These are phyloP conservation scores for Neosilurus hyrtlii DNA, from an alignment of 2,797 vertebrate genomes.

Conservation along the genomic window DNA sequence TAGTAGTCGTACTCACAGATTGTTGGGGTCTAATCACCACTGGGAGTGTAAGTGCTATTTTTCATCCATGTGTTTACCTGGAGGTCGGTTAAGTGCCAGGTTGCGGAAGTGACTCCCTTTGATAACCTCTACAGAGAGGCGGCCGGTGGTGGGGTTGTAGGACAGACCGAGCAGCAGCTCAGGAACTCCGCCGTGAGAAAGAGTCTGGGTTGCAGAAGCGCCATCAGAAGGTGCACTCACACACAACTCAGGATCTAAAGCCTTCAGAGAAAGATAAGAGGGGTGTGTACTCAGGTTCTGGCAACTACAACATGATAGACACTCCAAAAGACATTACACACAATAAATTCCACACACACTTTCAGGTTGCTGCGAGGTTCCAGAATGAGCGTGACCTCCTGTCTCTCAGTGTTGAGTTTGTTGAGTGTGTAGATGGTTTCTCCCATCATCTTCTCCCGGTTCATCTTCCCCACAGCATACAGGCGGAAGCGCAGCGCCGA, in stretches of 20 bases:
- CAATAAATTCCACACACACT: constrained; percentile 61
- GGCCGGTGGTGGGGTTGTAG: constrained; percentile 92
- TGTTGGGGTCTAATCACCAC: not conserved
- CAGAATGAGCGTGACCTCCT: constrained; percentile 80
- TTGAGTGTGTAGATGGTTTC: constrained; percentile 83
- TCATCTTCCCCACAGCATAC: constrained; percentile 84
- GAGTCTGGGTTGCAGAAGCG: constrained; percentile 85
- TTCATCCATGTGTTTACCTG: constrained; percentile 71
- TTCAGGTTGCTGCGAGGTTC: constrained; percentile 89
- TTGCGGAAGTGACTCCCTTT: constrained; percentile 98
- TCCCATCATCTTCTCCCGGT: constrained; percentile 90
- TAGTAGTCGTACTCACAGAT: not conserved
- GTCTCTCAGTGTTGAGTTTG: constrained; percentile 69
- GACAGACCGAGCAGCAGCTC: constrained; percentile 91
- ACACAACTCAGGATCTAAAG: constrained; percentile 83
- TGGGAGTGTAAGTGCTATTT: too few relatives aligned
- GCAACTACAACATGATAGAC: not conserved
- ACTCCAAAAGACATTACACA: not conserved
- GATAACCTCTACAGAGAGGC: constrained; percentile 94
- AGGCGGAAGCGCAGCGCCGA: constrained; percentile 87
- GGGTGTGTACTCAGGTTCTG: not conserved
- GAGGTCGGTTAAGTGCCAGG: constrained; percentile 88
- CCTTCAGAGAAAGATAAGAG: constrained; percentile 67
- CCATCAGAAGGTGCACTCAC: constrained; percentile 85
- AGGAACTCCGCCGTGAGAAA: constrained; percentile 89